phyloP scores from a whole-genome alignment of 2,888 invertebrate species.

The Linnaemya vulpina region DNA sequence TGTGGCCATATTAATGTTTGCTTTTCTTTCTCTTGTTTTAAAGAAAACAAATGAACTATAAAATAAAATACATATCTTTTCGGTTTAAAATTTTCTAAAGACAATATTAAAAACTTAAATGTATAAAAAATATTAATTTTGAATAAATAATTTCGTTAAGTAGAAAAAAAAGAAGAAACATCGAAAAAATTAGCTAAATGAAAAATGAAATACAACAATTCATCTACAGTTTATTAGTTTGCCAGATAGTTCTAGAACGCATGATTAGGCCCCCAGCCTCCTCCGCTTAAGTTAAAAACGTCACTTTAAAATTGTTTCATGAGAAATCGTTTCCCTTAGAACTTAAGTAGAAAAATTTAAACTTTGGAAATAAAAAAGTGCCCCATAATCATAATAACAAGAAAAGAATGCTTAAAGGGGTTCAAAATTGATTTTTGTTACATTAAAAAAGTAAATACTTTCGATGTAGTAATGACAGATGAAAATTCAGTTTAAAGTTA shows the following conservation, averaged over 20 bases:
- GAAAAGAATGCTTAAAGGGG: no score
- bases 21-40: slow-evolving; percentile 1
- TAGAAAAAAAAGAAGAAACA: slow-evolving; percentile 3
- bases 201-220: slow-evolving; percentile 12
- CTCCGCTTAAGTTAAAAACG: background rate
- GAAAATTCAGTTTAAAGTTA: no score
- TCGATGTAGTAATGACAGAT: no score
- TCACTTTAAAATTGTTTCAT: background rate
- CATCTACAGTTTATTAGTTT: background rate
- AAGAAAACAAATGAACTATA: slow-evolving; percentile 55
- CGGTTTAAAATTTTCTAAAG: slow-evolving; percentile 28
- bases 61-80: slow-evolving; percentile 30
- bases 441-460: no score
- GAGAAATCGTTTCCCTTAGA: background rate
- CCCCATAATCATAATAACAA: no score
- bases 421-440: no score
- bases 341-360: no score
- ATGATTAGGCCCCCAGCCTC: background rate
- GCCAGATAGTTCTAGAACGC: background rate
- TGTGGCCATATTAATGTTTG: slow-evolving; percentile 72
- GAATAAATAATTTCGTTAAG: slow-evolving; percentile 63
- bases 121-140: slow-evolving; percentile 43
- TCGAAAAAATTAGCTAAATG: background rate
- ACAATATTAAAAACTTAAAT: slow-evolving; percentile 23
- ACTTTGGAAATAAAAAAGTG: no score